Conservation (phyloP, 2,113 vertebrate species). For the Axis porcinus region DNA sequence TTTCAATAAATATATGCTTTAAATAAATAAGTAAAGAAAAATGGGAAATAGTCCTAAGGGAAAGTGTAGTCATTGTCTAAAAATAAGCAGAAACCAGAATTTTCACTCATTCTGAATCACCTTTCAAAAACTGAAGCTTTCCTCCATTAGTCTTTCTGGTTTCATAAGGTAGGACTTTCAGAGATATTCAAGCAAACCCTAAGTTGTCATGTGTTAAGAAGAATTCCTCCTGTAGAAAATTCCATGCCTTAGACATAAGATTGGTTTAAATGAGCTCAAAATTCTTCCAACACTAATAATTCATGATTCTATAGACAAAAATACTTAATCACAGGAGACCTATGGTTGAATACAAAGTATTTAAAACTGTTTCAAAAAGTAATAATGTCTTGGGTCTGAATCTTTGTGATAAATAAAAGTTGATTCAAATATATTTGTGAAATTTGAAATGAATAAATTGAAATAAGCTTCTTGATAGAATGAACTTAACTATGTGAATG, state of each 20-base stretch:
- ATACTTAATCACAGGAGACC: background rate
- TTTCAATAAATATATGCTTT: background rate
- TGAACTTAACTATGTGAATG: background rate
- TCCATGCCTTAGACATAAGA: background rate
- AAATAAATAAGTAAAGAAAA: background rate
- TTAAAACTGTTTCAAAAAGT: background rate
- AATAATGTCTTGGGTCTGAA: background rate
- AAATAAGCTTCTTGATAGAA: constrained; percentile 27
- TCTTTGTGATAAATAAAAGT: background rate
- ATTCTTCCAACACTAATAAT: background rate
- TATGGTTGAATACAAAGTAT: background rate
- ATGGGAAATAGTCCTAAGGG: background rate
- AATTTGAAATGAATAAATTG: constrained; percentile 14
- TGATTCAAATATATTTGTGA: background rate
- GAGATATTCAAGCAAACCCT: background rate
- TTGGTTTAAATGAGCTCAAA: background rate
- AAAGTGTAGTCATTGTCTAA: background rate
- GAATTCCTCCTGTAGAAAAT: background rate
- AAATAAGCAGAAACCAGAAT: background rate
- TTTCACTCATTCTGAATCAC: background rate
- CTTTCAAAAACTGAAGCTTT: background rate
- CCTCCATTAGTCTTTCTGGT: background rate
- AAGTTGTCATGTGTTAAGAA: background rate
- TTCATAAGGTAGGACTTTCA: background rate
- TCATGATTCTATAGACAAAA: constrained; percentile 7